Evolutionary conservation across 1,140 invertebrate species (phyloP).

Genomic region (Episyrphus balteatus): DNA sequence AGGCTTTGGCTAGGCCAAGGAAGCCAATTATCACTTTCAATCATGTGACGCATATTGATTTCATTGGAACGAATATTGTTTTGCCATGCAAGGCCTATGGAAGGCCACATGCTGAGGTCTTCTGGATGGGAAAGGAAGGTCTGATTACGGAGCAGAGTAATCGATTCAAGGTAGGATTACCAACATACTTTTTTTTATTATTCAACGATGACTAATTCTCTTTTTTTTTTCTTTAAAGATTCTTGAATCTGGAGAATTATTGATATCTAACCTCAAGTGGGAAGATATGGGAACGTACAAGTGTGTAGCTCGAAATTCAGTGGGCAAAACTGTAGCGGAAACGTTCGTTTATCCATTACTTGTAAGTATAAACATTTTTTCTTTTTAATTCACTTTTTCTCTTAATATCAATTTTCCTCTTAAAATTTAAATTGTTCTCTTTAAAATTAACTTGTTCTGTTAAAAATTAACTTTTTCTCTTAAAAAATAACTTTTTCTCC

Average conservation of each 20-base stretch:
- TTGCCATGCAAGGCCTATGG: constrained; percentile 60
- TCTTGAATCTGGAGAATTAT: constrained; percentile 57
- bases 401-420: too few relatives aligned
- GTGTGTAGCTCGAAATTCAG: constrained; percentile 57
- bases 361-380: constrained; percentile 44
- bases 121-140: constrained; percentile 53
- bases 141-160: constrained; percentile 38
- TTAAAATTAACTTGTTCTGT: too few relatives aligned
- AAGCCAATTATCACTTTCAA: constrained; percentile 44
- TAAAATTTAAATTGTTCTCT: too few relatives aligned
- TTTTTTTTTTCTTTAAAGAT: constrained; percentile 36
- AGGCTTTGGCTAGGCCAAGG: constrained; percentile 31
- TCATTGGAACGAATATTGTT: constrained; percentile 49
- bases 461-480: too few relatives aligned
- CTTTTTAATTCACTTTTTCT: too few relatives aligned
- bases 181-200: constrained; percentile 1
- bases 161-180: constrained; percentile 39
- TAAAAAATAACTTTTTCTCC: too few relatives aligned
- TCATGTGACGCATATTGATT: constrained; percentile 43
- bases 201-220: background rate
- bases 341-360: constrained; percentile 70
- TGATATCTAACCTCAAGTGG: constrained; percentile 59
- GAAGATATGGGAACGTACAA: constrained; percentile 69
- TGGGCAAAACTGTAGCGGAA: constrained; percentile 48
- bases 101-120: constrained; percentile 47